Evolutionary conservation across 2,888 invertebrate genomes (phyloP).

Genomic region (Atrina japonica): DNA sequence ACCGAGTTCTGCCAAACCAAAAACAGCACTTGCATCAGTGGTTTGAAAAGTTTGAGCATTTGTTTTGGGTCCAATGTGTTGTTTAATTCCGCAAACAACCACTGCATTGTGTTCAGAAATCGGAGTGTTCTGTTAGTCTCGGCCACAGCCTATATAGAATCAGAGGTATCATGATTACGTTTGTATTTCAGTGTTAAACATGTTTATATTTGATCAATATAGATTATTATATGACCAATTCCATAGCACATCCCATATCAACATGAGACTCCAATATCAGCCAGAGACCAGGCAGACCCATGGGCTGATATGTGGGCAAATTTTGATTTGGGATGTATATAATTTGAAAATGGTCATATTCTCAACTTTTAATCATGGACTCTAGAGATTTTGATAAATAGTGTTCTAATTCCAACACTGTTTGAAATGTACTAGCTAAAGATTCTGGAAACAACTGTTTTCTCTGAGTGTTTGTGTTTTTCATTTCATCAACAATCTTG

Average conservation of each 20-base stretch:
- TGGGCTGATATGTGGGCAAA: too few species aligned
- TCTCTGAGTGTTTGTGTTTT: too few species aligned
- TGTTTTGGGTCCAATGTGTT: slow-evolving; percentile 66
- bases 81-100: slow-evolving; percentile 75
- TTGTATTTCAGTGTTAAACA: too few species aligned
- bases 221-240: too few species aligned
- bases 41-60: slow-evolving; percentile 76
- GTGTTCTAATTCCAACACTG: background rate
- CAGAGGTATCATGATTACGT: too few species aligned
- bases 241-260: background rate
- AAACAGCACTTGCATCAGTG: slow-evolving; percentile 77
- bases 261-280: background rate
- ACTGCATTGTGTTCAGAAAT: slow-evolving; percentile 76
- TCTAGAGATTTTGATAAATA: too few species aligned
- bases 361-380: too few species aligned
- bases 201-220: too few species aligned
- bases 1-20: slow-evolving; percentile 78
- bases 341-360: too few species aligned
- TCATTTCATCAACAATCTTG: too few species aligned
- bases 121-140: slow-evolving; percentile 76
- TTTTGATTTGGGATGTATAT: too few species aligned
- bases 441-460: too few species aligned
- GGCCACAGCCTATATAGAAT: slow-evolving; percentile 67
- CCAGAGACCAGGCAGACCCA: background rate
- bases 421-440: background rate